Evolutionary conservation across 2,113 vertebrate species (phyloP).

Genomic region (Myanophis thanlyinensis): DNA sequence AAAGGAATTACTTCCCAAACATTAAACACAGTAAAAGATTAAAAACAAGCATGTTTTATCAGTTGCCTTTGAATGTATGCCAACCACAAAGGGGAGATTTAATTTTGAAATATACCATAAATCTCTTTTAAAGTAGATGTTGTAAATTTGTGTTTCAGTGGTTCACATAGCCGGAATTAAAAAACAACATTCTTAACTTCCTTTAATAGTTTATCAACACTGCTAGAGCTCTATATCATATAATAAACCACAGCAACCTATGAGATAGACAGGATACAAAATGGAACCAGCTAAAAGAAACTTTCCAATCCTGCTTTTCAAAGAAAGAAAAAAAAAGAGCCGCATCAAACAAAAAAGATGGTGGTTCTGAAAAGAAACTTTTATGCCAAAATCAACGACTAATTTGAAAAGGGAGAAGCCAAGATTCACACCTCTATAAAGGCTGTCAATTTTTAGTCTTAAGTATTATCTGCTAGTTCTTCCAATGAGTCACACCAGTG

Average conservation of each 20-base stretch:
- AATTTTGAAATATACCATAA: not conserved
- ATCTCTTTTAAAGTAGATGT: not conserved
- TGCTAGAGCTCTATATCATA: not conserved
- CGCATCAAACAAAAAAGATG: not conserved
- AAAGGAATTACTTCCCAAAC: conserved; percentile 16
- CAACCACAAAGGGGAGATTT: not conserved
- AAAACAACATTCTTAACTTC: not conserved
- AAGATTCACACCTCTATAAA: not conserved
- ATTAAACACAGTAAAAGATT: not conserved
- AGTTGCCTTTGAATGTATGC: not conserved
- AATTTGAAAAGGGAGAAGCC: not conserved
- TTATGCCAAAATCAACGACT: not conserved
- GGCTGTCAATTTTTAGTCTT: not conserved
- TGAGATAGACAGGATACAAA: not conserved
- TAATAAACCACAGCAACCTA: not conserved
- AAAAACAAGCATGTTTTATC: conserved; percentile 8
- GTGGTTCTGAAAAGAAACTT: not conserved
- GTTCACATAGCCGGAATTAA: not conserved
- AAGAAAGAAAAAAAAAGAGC: not conserved
- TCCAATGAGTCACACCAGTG: not conserved
- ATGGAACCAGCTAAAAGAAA: not conserved
- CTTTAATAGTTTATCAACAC: not conserved
- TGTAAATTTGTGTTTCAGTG: not conserved
- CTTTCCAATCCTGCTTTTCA: not conserved
- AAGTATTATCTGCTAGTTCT: not conserved